Evolutionary conservation across 2,113 vertebrate species (phyloP), one percentile per base, ranked within the genome.

Genomic region (Reinhardtius hippoglossoides): DNA sequence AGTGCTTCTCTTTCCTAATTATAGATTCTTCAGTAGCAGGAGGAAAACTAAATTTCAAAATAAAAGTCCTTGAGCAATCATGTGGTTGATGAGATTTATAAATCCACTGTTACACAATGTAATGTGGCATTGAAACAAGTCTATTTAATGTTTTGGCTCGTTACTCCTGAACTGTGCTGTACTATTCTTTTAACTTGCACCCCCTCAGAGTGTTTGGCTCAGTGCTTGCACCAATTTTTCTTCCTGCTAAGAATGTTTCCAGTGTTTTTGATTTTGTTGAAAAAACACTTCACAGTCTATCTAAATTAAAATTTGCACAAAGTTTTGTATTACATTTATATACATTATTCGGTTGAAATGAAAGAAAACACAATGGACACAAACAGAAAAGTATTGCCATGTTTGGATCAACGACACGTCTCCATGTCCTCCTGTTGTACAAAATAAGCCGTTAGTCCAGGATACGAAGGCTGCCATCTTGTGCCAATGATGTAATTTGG

Each of bases 161-260:
- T 61, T 55, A 40, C 48, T 61, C n/a, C 8, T 58, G 52, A 69
- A 44, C 0, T 21, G 18, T 71, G 46, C 59, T 61, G 13, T 67
- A 20, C 24, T 65, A 18, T 56, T 48, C 20, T 42, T 78, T 65
- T 2, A 31, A 50, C 52, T 14, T 16, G 4, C 4, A 14, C 27
- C 20, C 31, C 44, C 23, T 63, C 48, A 18, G 6, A 50, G 31
- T 20, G 9, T 24, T 31, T 1, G 71, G 67, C 56, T 76, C 42
- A 21, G 60, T 31, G 21, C 35, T 8, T 8, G 37, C 2, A 2
- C 26, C 54, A 16, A 55, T 61, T 71, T 71, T 66, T 50, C 26
- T 48, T 65, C 66, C 58, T 62, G 57, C 18, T 60, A 15, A n/a
- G 14, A 79, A 56, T 9, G 67, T 15, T 71, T 76, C 57, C 57